Evolutionary conservation across 2,888 invertebrate species (phyloP).

Genomic region (Andrena fulva): DNA sequence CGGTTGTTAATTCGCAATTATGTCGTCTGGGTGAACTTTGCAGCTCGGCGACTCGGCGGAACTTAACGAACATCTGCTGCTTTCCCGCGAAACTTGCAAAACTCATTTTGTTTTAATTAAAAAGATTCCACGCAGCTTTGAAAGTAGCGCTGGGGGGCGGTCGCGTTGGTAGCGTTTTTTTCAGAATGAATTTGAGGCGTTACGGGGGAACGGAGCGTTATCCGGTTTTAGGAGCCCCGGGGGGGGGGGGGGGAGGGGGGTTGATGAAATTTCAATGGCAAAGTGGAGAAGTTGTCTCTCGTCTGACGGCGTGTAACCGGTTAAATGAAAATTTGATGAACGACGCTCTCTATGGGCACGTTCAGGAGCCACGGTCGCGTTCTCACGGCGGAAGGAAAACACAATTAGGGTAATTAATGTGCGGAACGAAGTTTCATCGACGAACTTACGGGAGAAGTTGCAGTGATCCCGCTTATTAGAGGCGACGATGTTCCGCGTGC

Average conservation of each 20-base stretch:
- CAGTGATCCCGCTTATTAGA: constrained; percentile 35
- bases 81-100: too few species aligned
- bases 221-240: too few species aligned
- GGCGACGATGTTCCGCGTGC: not conserved
- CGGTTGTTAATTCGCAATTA: constrained; percentile 37
- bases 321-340: constrained; percentile 19
- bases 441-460: constrained; percentile 21
- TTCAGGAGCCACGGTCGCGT: constrained; percentile 1
- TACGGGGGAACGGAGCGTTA: too few species aligned
- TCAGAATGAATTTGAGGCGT: too few species aligned
- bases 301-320: not conserved
- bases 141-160: too few species aligned
- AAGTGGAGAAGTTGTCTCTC: not conserved
- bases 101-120: too few species aligned
- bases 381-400: constrained; percentile 33
- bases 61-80: too few species aligned
- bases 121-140: too few species aligned
- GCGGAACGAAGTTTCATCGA: constrained; percentile 61
- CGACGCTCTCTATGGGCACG: constrained; percentile 14
- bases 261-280: not conserved
- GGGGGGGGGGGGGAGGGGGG: too few species aligned
- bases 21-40: constrained; percentile 10
- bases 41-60: too few species aligned
- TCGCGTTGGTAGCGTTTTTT: too few species aligned
- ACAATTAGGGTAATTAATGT: constrained; percentile 62